phyloP scores from a whole-genome alignment of 1,140 invertebrate species.

The Myzus persicae region DNA sequence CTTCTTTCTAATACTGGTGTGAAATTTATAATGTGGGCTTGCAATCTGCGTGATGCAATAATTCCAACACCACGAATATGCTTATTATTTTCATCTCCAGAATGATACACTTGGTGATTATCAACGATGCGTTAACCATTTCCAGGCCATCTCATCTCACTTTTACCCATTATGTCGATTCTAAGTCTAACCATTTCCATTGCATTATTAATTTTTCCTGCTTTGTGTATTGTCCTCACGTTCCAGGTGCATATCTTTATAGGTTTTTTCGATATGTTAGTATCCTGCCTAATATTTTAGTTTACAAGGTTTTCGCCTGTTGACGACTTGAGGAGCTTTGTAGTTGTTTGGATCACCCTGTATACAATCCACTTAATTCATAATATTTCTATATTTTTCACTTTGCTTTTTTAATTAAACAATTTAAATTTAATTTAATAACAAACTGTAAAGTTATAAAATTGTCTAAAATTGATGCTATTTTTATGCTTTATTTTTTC shows the following conservation, averaged over 20 bases:
- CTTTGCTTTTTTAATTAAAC: too few relatives aligned
- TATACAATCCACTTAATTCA: too few relatives aligned
- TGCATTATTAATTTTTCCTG: constrained; percentile 58
- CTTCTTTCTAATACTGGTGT: constrained; percentile 16
- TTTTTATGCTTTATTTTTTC: too few relatives aligned
- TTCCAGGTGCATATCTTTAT: constrained; percentile 56
- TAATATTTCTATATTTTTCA: too few relatives aligned
- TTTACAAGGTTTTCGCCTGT: constrained; percentile 33
- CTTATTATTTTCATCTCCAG: neutral
- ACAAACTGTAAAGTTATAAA: too few relatives aligned
- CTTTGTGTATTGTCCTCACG: constrained; percentile 57
- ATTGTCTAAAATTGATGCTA: too few relatives aligned
- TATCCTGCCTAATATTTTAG: neutral
- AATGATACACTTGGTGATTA: neutral
- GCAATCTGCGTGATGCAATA: neutral
- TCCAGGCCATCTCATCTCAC: constrained; percentile 9
- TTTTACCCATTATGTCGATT: constrained; percentile 21
- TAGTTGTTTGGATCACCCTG: too few relatives aligned
- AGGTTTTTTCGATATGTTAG: neutral
- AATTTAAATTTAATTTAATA: too few relatives aligned
- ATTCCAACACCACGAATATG: neutral
- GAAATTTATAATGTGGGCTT: neutral
- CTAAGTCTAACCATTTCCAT: constrained; percentile 58
- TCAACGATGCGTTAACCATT: neutral
- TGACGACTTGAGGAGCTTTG: constrained; percentile 22